Evolutionary conservation across 2,113 vertebrate species (phyloP).

Genomic region (Dasyurus viverrinus): DNA sequence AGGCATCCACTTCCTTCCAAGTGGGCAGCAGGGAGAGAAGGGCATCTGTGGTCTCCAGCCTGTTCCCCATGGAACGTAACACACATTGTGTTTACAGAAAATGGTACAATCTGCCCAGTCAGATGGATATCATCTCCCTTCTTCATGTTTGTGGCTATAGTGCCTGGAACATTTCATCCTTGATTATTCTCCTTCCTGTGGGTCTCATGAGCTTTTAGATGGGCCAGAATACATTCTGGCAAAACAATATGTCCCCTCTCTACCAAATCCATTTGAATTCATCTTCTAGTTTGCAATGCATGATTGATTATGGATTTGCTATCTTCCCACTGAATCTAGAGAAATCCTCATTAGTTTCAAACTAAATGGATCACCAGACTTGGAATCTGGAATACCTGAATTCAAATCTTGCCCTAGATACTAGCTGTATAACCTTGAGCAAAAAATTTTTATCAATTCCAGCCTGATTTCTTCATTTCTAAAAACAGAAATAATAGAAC

Average conservation of each 20-base stretch:
- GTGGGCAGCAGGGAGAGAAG: background rate
- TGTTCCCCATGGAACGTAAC: background rate
- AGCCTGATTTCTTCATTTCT: background rate
- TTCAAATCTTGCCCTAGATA: background rate
- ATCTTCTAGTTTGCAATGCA: background rate
- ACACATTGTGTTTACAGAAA: background rate
- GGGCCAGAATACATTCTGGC: background rate
- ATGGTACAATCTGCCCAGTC: background rate
- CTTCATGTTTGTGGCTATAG: conserved; percentile 32
- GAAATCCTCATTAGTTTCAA: background rate
- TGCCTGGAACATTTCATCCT: background rate
- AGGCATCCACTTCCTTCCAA: background rate
- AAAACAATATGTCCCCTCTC: background rate
- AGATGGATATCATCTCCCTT: fast-evolving
- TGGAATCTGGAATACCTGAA: background rate
- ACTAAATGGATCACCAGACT: background rate
- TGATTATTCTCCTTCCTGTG: background rate
- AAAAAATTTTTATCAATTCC: background rate
- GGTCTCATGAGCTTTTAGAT: background rate
- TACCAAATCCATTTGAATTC: background rate
- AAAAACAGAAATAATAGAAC: background rate
- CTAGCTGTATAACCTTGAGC: background rate
- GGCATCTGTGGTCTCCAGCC: background rate
- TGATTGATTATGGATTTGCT: background rate
- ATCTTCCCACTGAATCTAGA: background rate